Conservation (phyloP, 35 echinoderm and acorn worm genomes). For the Apostichopus japonicus region DNA sequence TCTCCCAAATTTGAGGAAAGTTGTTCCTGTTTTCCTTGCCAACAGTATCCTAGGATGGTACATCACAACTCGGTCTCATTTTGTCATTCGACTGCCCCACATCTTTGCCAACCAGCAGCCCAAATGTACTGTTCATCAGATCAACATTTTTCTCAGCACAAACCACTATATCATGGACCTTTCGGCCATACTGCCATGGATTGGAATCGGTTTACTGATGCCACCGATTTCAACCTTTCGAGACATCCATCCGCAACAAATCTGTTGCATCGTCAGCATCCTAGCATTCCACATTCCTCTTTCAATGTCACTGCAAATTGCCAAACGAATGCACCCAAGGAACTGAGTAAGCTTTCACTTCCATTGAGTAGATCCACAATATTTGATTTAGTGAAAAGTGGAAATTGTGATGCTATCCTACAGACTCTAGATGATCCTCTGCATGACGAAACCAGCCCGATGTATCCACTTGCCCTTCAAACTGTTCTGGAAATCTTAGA, state of each 20-base stretch:
- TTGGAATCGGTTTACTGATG: not conserved
- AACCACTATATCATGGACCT: constrained; percentile 8
- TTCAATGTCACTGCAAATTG: not conserved
- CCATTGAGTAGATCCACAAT: constrained; percentile 47
- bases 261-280: not conserved
- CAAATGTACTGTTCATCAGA: constrained; percentile 1
- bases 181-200: not conserved
- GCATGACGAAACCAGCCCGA: constrained; percentile 30
- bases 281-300: not conserved
- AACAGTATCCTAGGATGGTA: not conserved
- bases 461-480: constrained; percentile 35
- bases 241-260: not conserved
- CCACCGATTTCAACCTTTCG: not conserved
- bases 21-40: constrained; percentile 18
- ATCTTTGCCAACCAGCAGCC: not conserved
- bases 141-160: not conserved
- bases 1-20: constrained; percentile 21
- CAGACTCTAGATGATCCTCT: constrained; percentile 9
- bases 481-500: constrained; percentile 43
- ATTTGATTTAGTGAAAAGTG: constrained; percentile 11
- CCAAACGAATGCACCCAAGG: not conserved
- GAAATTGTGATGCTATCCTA: constrained; percentile 23
- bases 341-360: not conserved
- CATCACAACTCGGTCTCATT: not conserved
- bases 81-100: not conserved